phyloP scores from a whole-genome alignment of 2,113 vertebrate genomes.

The Rhea americana region DNA sequence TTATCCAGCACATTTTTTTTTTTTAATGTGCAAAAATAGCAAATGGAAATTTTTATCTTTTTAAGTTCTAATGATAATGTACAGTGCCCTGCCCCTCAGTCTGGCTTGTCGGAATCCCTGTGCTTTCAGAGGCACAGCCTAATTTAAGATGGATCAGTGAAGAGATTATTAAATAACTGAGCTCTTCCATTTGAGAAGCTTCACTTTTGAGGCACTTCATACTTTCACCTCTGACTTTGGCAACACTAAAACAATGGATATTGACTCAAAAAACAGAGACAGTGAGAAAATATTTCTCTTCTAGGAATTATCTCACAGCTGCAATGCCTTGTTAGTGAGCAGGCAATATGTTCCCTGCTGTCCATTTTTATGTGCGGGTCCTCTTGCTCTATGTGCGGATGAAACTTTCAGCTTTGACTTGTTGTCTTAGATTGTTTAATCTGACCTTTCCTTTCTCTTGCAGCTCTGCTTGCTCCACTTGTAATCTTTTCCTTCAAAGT shows the following conservation, averaged over 20 bases:
- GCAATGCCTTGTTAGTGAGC: not conserved
- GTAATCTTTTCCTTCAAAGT: not conserved
- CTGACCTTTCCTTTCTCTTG: not conserved
- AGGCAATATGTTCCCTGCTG: not conserved
- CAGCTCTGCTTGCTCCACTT: not conserved
- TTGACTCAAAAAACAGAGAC: not conserved
- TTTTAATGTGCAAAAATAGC: not conserved
- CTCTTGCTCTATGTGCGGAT: not conserved
- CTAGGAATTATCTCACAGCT: not conserved
- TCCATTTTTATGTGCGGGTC: not conserved
- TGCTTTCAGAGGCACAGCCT: not conserved
- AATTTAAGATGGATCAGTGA: conserved; percentile 15
- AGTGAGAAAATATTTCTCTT: conserved; percentile 19
- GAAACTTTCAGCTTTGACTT: not conserved
- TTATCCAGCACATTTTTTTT: not conserved
- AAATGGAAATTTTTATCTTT: not conserved
- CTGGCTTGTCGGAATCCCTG: not conserved
- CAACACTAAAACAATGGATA: conserved; percentile 23
- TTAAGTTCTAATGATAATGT: not conserved
- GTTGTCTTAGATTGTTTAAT: not conserved
- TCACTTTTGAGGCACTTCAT: not conserved
- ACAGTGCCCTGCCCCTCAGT: not conserved
- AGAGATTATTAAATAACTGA: conserved; percentile 37
- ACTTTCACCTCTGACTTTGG: conserved; percentile 28
- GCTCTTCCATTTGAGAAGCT: conserved; percentile 14